phyloP scores from a whole-genome alignment of 2,888 invertebrate species.

The Onchidella celtica region DNA sequence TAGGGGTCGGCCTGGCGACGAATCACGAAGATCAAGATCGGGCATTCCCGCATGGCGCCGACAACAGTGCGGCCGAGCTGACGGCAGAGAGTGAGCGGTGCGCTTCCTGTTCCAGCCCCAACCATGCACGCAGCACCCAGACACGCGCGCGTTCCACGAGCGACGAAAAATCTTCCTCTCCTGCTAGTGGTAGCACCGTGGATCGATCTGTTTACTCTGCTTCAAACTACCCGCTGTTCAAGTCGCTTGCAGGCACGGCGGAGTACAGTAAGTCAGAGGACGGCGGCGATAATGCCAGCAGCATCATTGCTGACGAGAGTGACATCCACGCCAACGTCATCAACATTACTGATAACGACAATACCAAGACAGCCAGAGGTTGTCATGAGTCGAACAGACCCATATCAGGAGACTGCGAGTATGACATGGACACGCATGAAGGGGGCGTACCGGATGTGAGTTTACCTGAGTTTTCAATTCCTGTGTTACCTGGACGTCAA shows the following conservation, averaged over 20 bases:
- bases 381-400: neutral
- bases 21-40: conserved; percentile 36
- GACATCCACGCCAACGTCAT: conserved; percentile 18
- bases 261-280: conserved; percentile 30
- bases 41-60: conserved; percentile 39
- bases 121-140: neutral
- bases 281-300: conserved; percentile 35
- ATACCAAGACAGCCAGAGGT: neutral
- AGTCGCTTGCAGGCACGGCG: conserved; percentile 41
- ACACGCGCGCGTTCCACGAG: conserved; percentile 24
- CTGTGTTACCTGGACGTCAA: conserved; percentile 33
- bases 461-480: conserved; percentile 37
- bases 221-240: conserved; percentile 23
- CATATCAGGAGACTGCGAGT: neutral
- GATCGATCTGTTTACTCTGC: conserved; percentile 24
- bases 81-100: conserved; percentile 28
- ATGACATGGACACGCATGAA: conserved; percentile 49
- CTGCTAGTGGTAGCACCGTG: neutral
- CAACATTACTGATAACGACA: conserved; percentile 23
- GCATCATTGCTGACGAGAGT: conserved; percentile 28
- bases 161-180: conserved; percentile 23
- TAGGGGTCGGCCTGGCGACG: conserved; percentile 33
- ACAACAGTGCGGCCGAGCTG: conserved; percentile 35
- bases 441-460: conserved; percentile 12
- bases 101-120: conserved; percentile 18